These are phyloP conservation scores for Aricia artaxerxes DNA, from an alignment of 2,888 invertebrate genomes.

Conservation along the genomic window DNA sequence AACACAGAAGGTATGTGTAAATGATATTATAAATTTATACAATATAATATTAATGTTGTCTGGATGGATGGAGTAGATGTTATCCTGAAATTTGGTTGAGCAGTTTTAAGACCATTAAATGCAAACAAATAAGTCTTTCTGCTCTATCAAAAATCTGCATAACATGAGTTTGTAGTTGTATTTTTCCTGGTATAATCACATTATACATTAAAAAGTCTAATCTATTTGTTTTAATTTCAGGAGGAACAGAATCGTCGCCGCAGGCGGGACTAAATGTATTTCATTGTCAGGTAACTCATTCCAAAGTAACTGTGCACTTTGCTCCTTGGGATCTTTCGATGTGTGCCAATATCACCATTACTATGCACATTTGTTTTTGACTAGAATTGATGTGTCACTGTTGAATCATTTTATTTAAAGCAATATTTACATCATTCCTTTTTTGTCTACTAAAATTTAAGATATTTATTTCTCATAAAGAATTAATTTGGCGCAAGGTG, in stretches of 20 bases:
- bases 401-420: not conserved
- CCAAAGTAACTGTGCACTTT: conserved; percentile 20
- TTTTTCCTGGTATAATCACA: not conserved
- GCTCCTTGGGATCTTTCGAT: not conserved
- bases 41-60: too few species aligned
- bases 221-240: conserved; percentile 53
- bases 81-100: not conserved
- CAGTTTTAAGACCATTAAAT: not conserved
- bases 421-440: not conserved
- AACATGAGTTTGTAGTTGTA: not conserved
- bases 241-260: conserved; percentile 76
- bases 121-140: not conserved
- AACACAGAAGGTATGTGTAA: conserved; percentile 87
- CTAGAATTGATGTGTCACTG: conserved; percentile 1
- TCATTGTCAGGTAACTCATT: conserved; percentile 36
- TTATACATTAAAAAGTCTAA: not conserved
- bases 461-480: not conserved
- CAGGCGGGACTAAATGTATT: conserved; percentile 67
- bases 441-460: not conserved
- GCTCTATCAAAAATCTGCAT: not conserved
- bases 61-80: not conserved
- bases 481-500: not conserved
- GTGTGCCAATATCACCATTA: conserved; percentile 2
- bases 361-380: not conserved
- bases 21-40: not conserved